Evolutionary conservation across 2,113 vertebrate genomes (phyloP).

Genomic region (Pseudolaguvia tuberculata): DNA sequence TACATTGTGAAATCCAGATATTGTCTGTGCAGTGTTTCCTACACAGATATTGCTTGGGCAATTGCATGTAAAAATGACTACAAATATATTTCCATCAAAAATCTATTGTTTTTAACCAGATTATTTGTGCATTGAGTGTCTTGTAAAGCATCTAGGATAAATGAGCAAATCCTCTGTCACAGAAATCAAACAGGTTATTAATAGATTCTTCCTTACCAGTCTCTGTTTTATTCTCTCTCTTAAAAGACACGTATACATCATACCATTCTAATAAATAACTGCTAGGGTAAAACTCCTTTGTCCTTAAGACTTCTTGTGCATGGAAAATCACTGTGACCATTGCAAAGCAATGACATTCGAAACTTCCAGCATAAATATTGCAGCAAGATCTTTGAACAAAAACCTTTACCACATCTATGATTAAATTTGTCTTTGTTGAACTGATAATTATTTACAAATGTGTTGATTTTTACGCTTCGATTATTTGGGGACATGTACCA

Average conservation of each 20-base stretch:
- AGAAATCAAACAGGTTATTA: background rate
- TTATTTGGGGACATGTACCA: too few relatives aligned
- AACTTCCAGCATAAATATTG: background rate
- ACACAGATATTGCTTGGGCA: too few relatives aligned
- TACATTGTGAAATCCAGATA: background rate
- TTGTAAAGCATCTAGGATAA: too few relatives aligned
- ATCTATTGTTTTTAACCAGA: too few relatives aligned
- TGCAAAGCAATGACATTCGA: background rate
- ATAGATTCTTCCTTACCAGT: background rate
- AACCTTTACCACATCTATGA: background rate
- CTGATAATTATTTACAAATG: background rate
- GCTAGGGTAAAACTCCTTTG: too few relatives aligned
- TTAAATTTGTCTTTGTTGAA: background rate
- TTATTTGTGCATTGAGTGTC: too few relatives aligned
- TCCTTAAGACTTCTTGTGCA: background rate
- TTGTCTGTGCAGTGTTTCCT: background rate
- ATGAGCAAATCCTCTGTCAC: too few relatives aligned
- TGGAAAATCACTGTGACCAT: background rate
- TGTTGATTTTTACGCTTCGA: background rate
- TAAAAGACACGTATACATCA: background rate
- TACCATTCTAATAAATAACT: background rate
- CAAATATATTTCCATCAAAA: too few relatives aligned
- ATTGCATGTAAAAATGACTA: too few relatives aligned
- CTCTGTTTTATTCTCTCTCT: background rate
- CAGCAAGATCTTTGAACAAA: background rate